phyloP scores from a whole-genome alignment of 2,888 invertebrate species.

The Eupithecia tripunctaria region DNA sequence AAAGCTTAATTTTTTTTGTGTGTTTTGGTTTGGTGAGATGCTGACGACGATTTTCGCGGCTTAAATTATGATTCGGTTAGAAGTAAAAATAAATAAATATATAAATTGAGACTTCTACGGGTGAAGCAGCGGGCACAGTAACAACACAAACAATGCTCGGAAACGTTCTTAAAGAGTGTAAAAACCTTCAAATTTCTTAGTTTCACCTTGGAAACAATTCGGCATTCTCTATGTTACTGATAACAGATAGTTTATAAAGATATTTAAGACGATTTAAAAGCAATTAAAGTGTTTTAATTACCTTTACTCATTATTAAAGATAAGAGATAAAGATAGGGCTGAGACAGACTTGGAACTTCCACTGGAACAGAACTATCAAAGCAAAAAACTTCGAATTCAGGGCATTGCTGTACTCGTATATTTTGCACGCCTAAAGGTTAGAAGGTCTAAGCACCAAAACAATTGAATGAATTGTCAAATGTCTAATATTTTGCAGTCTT shows the following conservation, averaged over 20 bases:
- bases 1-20: too few relatives aligned
- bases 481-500: neutral
- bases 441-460: too few relatives aligned
- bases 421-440: neutral
- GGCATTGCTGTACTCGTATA: neutral
- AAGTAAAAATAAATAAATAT: too few relatives aligned
- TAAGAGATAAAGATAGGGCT: conserved; percentile 24
- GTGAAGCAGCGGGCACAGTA: neutral
- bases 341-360: neutral
- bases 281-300: conserved; percentile 21
- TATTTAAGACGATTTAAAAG: conserved; percentile 19
- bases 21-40: too few relatives aligned
- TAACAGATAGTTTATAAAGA: conserved; percentile 3
- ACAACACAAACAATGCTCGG: too few relatives aligned
- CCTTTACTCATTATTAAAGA: conserved; percentile 5
- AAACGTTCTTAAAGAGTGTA: neutral
- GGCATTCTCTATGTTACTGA: neutral
- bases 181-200: neutral
- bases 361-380: neutral
- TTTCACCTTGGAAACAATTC: conserved; percentile 5
- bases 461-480: too few relatives aligned
- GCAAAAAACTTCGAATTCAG: neutral
- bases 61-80: too few relatives aligned
- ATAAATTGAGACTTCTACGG: neutral
- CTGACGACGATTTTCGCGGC: too few relatives aligned